Evolutionary conservation across 2,888 invertebrate genomes (phyloP), one percentile per base, ranked within the genome.

Genomic region (Eumerus sabulonum): DNA sequence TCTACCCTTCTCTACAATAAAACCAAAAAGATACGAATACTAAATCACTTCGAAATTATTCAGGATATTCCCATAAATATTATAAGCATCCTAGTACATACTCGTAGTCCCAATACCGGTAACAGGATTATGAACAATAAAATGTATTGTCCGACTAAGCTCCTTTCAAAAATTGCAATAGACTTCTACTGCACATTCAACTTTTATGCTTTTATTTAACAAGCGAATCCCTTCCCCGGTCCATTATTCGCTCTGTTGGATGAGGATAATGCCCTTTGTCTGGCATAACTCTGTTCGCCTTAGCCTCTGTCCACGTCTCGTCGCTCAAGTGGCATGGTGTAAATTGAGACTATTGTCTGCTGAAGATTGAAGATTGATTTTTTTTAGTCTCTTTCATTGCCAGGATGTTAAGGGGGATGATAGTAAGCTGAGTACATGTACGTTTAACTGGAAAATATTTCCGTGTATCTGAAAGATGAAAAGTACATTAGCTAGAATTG

Each of bases 261-360:
- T 63, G 57, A 77, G 73, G 63, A 73, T 59, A 56, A 50, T 57
- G 47, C 57, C 16, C 14, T 45, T 50, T n/a, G 47, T 16, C 19
- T 54, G 48, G 57, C 18, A 68, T 1, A 12, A 9, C 36, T 51
- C 16, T 18, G 19, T 56, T 42, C 18, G 62, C 18, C 27, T 36
- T 27, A 27, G 27, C n/a, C n/a, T 27, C 27, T 7, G 27, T 27
- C 27, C 7, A 27, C 7, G 50, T 67, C n/a, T n/a, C n/a, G 40
- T 3, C n/a, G 40, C 67, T 77, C 57, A 77, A 77, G 77, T 79
- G 79, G 68, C 74, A 70, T 63, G 70, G 74, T 79, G 79, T 74
- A 79, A 79, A 79, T 79, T 79, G 79, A 74, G 79, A 70, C 79
- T 27, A 79, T 79, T 79, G 74, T 79, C 68, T 74, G 79, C 35